Evolutionary conservation across 1,140 invertebrate species (phyloP).

Genomic region (Trichonephila clavata): DNA sequence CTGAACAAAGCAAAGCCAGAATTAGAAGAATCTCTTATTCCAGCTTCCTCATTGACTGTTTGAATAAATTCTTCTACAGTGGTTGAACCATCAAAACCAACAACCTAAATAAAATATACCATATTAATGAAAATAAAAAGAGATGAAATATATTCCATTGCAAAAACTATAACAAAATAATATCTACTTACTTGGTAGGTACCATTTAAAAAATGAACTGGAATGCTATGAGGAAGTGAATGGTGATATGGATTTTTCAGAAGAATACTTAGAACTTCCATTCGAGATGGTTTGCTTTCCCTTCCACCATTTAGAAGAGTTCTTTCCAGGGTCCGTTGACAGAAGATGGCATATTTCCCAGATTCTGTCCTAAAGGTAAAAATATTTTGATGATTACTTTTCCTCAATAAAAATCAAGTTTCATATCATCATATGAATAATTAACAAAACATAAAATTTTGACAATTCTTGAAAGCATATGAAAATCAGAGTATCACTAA

Average conservation of each 20-base stretch:
- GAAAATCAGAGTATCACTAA: no score
- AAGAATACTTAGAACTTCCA: slow-evolving; percentile 97
- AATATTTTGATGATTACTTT: no score
- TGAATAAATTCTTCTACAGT: slow-evolving; percentile 94
- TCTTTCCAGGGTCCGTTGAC: slow-evolving; percentile 93
- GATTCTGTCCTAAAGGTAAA: slow-evolving; percentile 55
- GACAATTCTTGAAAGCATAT: no score
- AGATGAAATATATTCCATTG: no score
- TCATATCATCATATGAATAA: no score
- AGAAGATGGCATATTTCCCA: slow-evolving; percentile 91
- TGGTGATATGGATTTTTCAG: slow-evolving; percentile 98
- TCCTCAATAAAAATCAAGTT: no score
- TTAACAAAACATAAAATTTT: no score
- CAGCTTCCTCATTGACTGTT: slow-evolving; percentile 90
- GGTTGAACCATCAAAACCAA: slow-evolving; percentile 97
- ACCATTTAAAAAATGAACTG: slow-evolving; percentile 96
- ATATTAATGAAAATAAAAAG: background rate
- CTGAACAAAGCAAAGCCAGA: slow-evolving; percentile 96
- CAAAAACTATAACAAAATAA: no score
- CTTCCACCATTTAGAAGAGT: slow-evolving; percentile 92
- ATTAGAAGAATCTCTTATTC: slow-evolving; percentile 89
- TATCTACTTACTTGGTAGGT: slow-evolving; percentile 85
- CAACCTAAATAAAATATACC: slow-evolving; percentile 84
- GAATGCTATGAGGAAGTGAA: slow-evolving; percentile 96
- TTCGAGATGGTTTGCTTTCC: slow-evolving; percentile 94